Evolutionary conservation across 1,140 invertebrate genomes (phyloP), one percentile per base, ranked within the genome.

Genomic region (Stegodyphus dumicola): DNA sequence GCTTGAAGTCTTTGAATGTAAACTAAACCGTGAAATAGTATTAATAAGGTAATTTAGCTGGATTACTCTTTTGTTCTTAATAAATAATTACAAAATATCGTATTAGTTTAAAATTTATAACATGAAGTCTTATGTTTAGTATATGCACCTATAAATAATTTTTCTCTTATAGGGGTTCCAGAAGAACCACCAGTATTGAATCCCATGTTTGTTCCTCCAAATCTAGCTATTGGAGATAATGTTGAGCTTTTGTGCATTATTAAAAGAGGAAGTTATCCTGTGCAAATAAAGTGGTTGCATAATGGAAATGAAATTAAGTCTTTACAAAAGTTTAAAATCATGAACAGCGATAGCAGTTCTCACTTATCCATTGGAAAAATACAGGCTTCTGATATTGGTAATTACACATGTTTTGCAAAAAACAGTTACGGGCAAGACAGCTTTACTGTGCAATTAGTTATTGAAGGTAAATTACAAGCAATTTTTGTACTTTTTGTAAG

Each of bases 331-430:
- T n/a, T 7, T 11, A 51, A 74, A 52, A 65, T 64, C 15, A 17
- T 2, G 2, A 65, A 49, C 6, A 64, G 10, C 13, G 48, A 18
- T 33, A 60, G 70, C n/a, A 83, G 49, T 53, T 73, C 79, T 15
- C 48, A 73, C 18, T 51, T 74, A 3, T 64, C 52, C 5, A 77
- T 87, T 73, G 73, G 78, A 49, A 65, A 79, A 70, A 54, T 88
- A n/a, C 33, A 69, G 70, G 64, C 76, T n/a, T 15, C 54, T 15
- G 89, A 90, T 79, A 86, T 89, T 17, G 89, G 89, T 48, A 89
- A 89, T 75, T 90, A 89, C 73, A 88, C 89, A 5, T 90, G 89
- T 76, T 56, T 87, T 15, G 89, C 87, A 6, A 56, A 78, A 49
- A 90, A 90, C 73, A 81, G 83, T 3, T 66, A 87, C 17, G 89